Base-by-base conservation (phyloP, 2,888 invertebrate species). In the Sinelater perroti region DNA sequence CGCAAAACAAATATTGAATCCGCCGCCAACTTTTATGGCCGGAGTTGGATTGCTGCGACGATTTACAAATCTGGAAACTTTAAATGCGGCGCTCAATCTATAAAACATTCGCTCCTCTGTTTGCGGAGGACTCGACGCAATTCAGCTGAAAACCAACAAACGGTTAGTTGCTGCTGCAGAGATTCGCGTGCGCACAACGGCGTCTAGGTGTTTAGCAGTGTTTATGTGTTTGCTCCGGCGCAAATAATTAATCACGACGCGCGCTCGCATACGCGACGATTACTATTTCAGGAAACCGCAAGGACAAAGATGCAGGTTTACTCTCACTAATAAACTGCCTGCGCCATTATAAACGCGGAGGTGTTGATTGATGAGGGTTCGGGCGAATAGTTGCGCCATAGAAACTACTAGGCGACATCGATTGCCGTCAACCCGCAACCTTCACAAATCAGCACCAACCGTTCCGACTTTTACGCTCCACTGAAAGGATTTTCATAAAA, bases 121-220 rank as follows among this genome's bases (percentile, higher is more conserved):
- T 54, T 54, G 38, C 17, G 11, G 31, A 54, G 35, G 24, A 47
- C 54, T 54, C 38, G 54, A 54, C 54, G 38, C 36, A 47, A 36
- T 54, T 47, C 36, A 54, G 30, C 36, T 47, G 18, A 18, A 53
- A 53, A 44, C 51, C 30, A 40, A 24, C 40, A 24, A 24, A 3
- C 21, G 8, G 26, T 3, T 21, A 24, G 40, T 40, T 40, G 20
- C 13, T 13, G 3, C 2, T 11, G 40, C 14, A 24, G 40, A 40
- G 24, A 40, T 24, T 14, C 14, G 40, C 14, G 24, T 40, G 26
- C 24, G 24, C 4, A 24, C 20, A 16, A 16, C 18, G 35, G 16
- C n/a, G 4, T n/a, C n/a, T n/a, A n/a, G n/a, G n/a, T n/a, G n/a
- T n/a, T n/a, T n/a, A n/a, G n/a, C n/a, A n/a, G n/a, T n/a, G n/a